phyloP scores from a whole-genome alignment of 2,797 vertebrate genomes.

The Hydrolagus colliei region DNA sequence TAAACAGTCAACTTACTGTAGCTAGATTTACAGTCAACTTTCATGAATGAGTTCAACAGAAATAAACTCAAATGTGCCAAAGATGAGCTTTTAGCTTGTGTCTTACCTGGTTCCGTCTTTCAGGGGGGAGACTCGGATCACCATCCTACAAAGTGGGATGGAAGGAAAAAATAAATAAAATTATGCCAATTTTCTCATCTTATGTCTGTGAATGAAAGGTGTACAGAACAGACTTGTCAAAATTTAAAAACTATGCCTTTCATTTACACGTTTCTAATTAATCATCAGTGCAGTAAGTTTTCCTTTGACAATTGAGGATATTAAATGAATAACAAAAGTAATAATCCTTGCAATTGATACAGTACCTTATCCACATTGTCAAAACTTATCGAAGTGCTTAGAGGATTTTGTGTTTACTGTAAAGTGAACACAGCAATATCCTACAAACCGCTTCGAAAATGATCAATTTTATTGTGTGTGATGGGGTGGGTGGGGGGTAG shows the following conservation, averaged over 20 bases:
- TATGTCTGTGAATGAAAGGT: neutral
- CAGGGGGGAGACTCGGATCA: slow-evolving; percentile 83
- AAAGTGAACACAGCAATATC: too few relatives aligned
- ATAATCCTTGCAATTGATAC: too few relatives aligned
- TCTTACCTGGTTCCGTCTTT: slow-evolving; percentile 88
- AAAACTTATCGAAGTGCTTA: too few relatives aligned
- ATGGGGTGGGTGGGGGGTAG: too few relatives aligned
- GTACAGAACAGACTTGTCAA: neutral
- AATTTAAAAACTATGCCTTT: neutral
- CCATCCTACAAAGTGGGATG: slow-evolving; percentile 69
- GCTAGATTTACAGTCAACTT: slow-evolving; percentile 6
- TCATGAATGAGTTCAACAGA: neutral
- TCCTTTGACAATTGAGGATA: too few relatives aligned
- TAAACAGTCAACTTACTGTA: neutral
- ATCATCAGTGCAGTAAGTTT: too few relatives aligned
- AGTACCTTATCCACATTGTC: too few relatives aligned
- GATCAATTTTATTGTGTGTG: too few relatives aligned
- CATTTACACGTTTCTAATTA: neutral
- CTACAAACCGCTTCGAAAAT: too few relatives aligned
- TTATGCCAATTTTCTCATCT: slow-evolving; percentile 1
- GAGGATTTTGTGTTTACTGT: too few relatives aligned
- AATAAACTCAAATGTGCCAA: neutral
- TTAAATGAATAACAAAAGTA: too few relatives aligned
- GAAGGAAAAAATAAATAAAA: slow-evolving; percentile 33
- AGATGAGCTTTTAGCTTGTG: neutral